These are phyloP conservation scores for Cherax destructor DNA, from an alignment of 1,140 invertebrate genomes.

Conservation along the genomic window DNA sequence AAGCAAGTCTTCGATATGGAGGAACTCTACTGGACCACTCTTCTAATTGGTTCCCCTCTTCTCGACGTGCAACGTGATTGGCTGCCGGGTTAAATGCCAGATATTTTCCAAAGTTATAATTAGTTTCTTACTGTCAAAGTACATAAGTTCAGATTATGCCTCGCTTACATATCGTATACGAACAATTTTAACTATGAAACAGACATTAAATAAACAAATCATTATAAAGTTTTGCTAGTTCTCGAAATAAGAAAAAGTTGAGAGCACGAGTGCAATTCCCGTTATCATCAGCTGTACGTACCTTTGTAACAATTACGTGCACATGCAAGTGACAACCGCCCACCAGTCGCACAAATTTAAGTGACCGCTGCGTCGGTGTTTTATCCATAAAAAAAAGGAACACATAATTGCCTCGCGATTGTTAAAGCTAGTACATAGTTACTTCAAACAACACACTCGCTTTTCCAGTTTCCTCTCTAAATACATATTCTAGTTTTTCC, in stretches of 20 bases:
- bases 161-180: neutral
- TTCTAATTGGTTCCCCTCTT: slow-evolving; percentile 33
- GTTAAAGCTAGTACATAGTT: neutral
- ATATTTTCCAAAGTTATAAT: slow-evolving; percentile 14
- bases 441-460: neutral
- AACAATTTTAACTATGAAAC: neutral
- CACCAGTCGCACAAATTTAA: neutral
- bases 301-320: neutral
- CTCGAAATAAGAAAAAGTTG: neutral
- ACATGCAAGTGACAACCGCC: neutral
- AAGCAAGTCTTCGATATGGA: slow-evolving; percentile 10
- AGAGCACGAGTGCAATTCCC: neutral
- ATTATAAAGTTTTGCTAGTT: neutral
- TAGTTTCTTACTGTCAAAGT: neutral
- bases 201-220: neutral
- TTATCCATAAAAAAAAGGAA: neutral
- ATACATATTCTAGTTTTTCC: neutral
- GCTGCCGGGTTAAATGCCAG: slow-evolving; percentile 12
- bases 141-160: neutral
- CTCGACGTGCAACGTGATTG: slow-evolving; percentile 19
- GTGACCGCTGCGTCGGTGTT: neutral
- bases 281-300: slow-evolving; percentile 1
- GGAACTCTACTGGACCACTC: slow-evolving; percentile 14
- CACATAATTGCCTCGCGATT: neutral
- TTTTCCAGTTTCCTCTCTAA: neutral